Evolutionary conservation across 1,140 invertebrate genomes (phyloP).

Genomic region (Aplysia californica): DNA sequence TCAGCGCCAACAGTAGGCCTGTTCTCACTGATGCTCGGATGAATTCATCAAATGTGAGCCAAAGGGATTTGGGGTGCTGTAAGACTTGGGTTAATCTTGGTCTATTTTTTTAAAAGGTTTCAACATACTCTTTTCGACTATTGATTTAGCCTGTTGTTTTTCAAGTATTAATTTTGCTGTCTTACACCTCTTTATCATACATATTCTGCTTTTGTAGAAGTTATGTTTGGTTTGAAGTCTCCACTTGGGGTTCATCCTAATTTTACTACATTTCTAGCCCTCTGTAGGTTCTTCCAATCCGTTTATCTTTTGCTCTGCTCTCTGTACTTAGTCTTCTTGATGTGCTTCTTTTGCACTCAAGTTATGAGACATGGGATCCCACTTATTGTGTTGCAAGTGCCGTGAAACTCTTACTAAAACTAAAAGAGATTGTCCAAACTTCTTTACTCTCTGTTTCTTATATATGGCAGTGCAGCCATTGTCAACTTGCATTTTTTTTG

Average conservation of each 20-base stretch:
- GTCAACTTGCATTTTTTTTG: not conserved
- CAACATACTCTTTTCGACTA: too few species aligned
- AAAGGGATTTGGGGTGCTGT: not conserved
- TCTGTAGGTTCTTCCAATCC: too few species aligned
- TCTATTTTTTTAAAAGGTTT: too few species aligned
- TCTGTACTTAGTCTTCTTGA: too few species aligned
- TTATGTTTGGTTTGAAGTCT: not conserved
- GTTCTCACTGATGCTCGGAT: slow-evolving; percentile 42
- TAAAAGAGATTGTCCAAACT: not conserved
- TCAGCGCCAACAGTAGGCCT: not conserved
- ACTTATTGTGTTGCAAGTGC: too few species aligned
- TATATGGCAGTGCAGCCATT: not conserved
- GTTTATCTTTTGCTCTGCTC: too few species aligned
- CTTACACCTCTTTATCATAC: not conserved
- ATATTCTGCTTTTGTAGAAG: not conserved
- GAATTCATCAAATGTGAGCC: slow-evolving; percentile 46
- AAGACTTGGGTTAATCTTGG: too few species aligned
- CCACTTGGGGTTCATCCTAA: not conserved
- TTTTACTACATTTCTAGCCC: too few species aligned
- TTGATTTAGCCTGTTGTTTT: not conserved
- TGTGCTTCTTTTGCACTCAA: too few species aligned
- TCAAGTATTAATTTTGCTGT: not conserved
- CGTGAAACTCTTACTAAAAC: not conserved
- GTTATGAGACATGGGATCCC: too few species aligned
- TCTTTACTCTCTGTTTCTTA: not conserved